phyloP scores from a whole-genome alignment of 2,797 vertebrate genomes.

The Trichosurus vulpecula region DNA sequence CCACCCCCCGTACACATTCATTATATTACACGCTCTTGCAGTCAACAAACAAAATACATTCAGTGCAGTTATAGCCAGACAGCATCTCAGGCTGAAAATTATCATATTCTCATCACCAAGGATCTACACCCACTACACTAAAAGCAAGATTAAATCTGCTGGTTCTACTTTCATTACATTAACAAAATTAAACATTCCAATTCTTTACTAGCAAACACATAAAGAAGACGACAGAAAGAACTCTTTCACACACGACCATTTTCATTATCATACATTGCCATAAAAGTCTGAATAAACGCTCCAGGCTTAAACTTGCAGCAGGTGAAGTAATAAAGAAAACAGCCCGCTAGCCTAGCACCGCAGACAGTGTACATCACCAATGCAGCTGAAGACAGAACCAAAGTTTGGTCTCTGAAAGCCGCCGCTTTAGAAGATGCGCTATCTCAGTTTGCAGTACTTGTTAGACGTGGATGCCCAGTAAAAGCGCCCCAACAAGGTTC shows the following conservation, averaged over 20 bases:
- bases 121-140: conserved; percentile 2
- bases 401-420: conserved; percentile 7
- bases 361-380: neutral
- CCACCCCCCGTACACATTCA: conserved; percentile 14
- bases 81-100: neutral
- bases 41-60: neutral
- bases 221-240: conserved; percentile 42
- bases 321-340: conserved; percentile 1
- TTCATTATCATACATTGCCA: neutral
- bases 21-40: conserved; percentile 14
- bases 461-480: conserved; percentile 13
- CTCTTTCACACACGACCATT: conserved; percentile 26
- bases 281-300: conserved; percentile 36
- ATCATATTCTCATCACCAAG: neutral
- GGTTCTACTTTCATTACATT: neutral
- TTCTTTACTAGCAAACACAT: conserved; percentile 12
- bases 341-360: neutral
- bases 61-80: conserved; percentile 17
- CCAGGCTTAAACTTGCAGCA: conserved; percentile 16
- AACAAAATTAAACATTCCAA: neutral
- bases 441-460: neutral
- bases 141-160: conserved; percentile 30
- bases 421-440: conserved; percentile 2
- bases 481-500: conserved; percentile 34
- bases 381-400: conserved; percentile 9